Evolutionary conservation across 1,140 invertebrate genomes (phyloP), one percentile per base, ranked within the genome.

Genomic region (Cardiocondyla obscurior): DNA sequence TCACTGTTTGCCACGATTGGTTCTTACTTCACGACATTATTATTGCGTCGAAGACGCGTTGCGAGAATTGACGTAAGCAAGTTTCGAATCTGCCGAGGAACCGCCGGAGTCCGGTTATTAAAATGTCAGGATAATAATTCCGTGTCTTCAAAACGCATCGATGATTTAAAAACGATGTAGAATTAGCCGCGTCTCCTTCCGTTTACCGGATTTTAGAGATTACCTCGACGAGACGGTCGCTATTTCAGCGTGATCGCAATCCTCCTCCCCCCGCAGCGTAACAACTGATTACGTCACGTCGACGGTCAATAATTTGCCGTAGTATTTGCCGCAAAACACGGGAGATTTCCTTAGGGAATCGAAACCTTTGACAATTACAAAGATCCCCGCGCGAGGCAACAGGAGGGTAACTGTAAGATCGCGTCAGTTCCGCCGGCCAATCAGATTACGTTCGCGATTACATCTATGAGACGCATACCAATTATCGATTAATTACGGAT

Each of bases 401-500:
- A 7, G 3, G 16, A 6, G 8, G 28, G 14, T n/a, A 33, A 7
- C 36, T 74, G 28, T 55, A 44, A 74, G 53, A 36, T 19, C 22
- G 12, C 22, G 12, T 73, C 19, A 30, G 19, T 12, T 19, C 3
- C 33, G 5, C 55, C 65, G 46, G 12, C 16, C 65, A 53, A 64
- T 55, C 62, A 51, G 22, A 22, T 36, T 30, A 28, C 33, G 49
- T 14, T 22, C 22, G 0, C 14, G n/a, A n/a, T n/a, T n/a, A n/a
- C 14, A 49, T 60, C 33, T 49, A 12, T 16, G n/a, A 19, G 12
- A 74, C 30, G 25, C 33, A 28, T 62, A 69, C 10, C 58, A 82
- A 86, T 84, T 85, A 81, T 39, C 62, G 58, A 14, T 4, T 62
- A 62, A 62, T 62, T 62, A 39, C 30, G 8, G n/a, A 4, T 10